These are phyloP conservation scores for Anoplopoma fimbria DNA, from an alignment of 2,113 vertebrate species.

Conservation along the genomic window DNA sequence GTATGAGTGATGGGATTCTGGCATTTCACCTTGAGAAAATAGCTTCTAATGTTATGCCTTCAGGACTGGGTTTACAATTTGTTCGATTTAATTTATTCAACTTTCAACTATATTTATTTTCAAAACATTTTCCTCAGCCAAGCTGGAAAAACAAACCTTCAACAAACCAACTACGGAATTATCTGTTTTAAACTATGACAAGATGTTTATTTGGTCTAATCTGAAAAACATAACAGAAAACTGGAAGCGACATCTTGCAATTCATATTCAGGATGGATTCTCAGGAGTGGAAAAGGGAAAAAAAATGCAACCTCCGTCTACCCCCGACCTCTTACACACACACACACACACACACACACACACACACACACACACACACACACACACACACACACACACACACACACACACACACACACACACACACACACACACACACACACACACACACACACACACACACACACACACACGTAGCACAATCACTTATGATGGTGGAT, in stretches of 20 bases:
- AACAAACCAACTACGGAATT: neutral
- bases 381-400: constrained; percentile 7
- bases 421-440: constrained; percentile 19
- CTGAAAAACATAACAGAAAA: neutral
- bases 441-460: constrained; percentile 12
- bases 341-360: constrained; percentile 1
- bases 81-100: constrained; percentile 6
- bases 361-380: constrained; percentile 7
- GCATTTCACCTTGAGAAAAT: neutral
- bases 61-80: neutral
- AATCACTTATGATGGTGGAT: constrained; percentile 52
- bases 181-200: constrained; percentile 5
- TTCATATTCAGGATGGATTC: constrained; percentile 41
- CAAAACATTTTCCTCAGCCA: neutral
- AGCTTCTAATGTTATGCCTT: neutral
- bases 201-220: neutral
- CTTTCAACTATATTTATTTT: neutral
- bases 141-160: constrained; percentile 11
- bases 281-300: neutral
- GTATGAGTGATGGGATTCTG: neutral
- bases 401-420: neutral
- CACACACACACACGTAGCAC: neutral
- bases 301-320: neutral
- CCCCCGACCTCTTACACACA: neutral
- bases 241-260: constrained; percentile 8